These are phyloP conservation scores for Pseudochirops cupreus DNA, from an alignment of 2,797 vertebrate genomes.

Conservation along the genomic window DNA sequence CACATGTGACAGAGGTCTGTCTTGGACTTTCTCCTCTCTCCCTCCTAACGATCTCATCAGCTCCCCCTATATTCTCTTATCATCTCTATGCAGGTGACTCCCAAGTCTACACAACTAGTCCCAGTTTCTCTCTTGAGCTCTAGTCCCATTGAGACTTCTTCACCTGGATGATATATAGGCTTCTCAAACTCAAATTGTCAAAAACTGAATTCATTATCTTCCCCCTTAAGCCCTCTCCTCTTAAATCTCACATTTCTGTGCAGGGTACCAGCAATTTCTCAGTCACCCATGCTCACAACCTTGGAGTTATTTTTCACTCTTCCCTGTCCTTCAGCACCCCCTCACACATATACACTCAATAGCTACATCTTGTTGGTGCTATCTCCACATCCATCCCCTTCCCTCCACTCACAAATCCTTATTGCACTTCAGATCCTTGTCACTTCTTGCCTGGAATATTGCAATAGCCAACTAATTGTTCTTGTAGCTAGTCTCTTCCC, in stretches of 20 bases:
- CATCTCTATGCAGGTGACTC: not conserved
- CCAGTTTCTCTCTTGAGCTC: not conserved
- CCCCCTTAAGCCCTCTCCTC: not conserved
- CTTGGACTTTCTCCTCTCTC: not conserved
- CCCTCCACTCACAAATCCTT: not conserved
- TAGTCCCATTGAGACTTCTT: not conserved
- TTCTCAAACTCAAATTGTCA: not conserved
- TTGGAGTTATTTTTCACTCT: not conserved
- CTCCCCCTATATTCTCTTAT: not conserved
- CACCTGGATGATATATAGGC: not conserved
- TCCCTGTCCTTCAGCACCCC: not conserved
- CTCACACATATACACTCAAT: not conserved
- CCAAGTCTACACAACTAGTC: not conserved
- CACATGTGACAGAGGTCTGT: not conserved
- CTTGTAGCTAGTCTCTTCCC: not conserved
- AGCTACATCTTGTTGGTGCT: not conserved
- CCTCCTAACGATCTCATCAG: not conserved
- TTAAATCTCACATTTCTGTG: not conserved
- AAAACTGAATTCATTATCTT: not conserved
- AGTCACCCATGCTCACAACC: not conserved
- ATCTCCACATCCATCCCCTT: not conserved
- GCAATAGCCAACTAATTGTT: not conserved
- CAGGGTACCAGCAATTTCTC: not conserved
- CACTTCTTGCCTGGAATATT: not conserved
- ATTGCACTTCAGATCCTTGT: not conserved